Evolutionary conservation across 2,113 vertebrate genomes (phyloP), one percentile per base, ranked within the genome.

Genomic region (Hyperoodon ampullatus): DNA sequence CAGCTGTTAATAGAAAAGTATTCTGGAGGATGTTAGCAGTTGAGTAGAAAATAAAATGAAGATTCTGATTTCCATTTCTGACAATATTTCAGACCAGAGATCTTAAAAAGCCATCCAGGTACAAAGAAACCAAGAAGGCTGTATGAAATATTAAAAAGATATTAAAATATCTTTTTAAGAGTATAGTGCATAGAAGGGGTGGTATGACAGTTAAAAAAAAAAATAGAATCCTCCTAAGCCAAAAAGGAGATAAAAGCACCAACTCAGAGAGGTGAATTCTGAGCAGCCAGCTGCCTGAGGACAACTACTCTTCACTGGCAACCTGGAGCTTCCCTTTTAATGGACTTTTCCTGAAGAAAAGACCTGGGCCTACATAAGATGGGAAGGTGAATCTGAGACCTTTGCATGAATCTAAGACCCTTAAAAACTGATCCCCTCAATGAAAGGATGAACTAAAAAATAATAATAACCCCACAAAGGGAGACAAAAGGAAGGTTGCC

Each of bases 21-120:
- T 66, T 90, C 80, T 60, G 23, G 82, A 78, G 77, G 30, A 82
- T 93, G 26, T 82, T 81, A 90, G 23, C 39, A 81, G 26, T 72
- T 71, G 39, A 88, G 47, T 26, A 95, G 72, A 85, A 93, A 97
- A 89, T 81, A 93, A 97, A 90, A 85, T 84, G 39, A 89, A 95
- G 53, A 35, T 19, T 86, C 83, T 88, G 60, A 85, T 96, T 95
- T 93, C 72, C n/a, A 81, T 47, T 86, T 47, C 42, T 93, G 77
- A 82, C 72, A 82, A 6, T 86, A 93, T 85, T 85, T 94, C 66
- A 86, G 61, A 44, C 24, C 11, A 85, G 58, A 42, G 26, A 39
- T 18, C 71, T 70, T 93, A 30, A 90, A 60, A 39, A 75, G 18
- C 7, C 12, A 81, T 19, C 19, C 28, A 85, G 63, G n/a, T 88